Conservation (phyloP, 2,113 vertebrate genomes). For the Xenopus tropicalis region UCB_Xtro_10.0 CM004450.2:2059501-2060000, state of each 20-base stretch:
- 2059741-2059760: conserved; percentile 47
- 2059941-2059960: not conserved
- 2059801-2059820: conserved; percentile 89
- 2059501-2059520: conserved; percentile 69
- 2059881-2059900: conserved; percentile 93
- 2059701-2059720: too few relatives aligned
- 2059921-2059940: conserved; percentile 6
- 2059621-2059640: too few relatives aligned
- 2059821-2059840: conserved; percentile 91
- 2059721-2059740: not conserved
- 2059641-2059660: too few relatives aligned
- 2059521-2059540: too few relatives aligned
- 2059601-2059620: too few relatives aligned
- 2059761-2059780: conserved; percentile 98
- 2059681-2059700: too few relatives aligned
- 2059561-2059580: too few relatives aligned
- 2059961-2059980: not conserved
- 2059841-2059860: conserved; percentile 92
- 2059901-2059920: conserved; percentile 68
- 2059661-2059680: too few relatives aligned
- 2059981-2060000: not conserved
- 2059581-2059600: too few relatives aligned
- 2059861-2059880: conserved; percentile 93
- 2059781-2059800: conserved; percentile 86
- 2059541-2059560: too few relatives aligned